Evolutionary conservation across 2,888 invertebrate genomes (phyloP).

Genomic region (Empis livida): DNA sequence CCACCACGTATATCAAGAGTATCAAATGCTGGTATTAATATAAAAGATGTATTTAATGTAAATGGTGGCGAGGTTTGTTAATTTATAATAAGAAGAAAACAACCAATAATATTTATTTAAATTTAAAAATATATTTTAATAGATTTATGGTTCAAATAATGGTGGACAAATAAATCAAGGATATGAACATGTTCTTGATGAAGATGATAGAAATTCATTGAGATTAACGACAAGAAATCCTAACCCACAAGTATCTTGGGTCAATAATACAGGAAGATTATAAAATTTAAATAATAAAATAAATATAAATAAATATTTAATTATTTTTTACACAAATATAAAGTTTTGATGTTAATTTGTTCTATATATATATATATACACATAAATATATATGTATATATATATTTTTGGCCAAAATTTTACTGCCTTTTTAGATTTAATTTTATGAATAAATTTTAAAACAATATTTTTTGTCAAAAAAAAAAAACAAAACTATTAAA

Average conservation of each 20-base stretch:
- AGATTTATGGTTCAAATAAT: constrained; percentile 37
- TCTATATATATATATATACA: no score
- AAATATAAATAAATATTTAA: not conserved
- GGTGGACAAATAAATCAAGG: constrained; percentile 64
- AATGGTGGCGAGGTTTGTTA: constrained; percentile 36
- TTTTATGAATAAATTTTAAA: no score
- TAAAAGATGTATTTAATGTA: constrained; percentile 69
- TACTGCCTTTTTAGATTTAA: no score
- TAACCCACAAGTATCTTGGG: constrained; percentile 44
- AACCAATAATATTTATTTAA: not conserved
- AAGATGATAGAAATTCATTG: constrained; percentile 58
- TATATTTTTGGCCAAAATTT: no score
- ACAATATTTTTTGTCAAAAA: no score
- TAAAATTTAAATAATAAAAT: constrained; percentile 13
- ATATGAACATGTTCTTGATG: constrained; percentile 55
- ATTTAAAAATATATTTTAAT: constrained; percentile 10
- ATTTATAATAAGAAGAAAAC: not conserved
- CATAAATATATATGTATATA: no score
- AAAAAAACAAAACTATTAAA: no score
- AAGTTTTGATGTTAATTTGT: no score
- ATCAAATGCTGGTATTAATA: constrained; percentile 65
- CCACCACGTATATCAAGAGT: constrained; percentile 53
- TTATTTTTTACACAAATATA: no score
- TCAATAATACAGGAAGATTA: constrained; percentile 32
- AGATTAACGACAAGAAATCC: constrained; percentile 56